A percentile compares a stretch with the other conserved stretches of the same genome.
Conservation (phyloP, 2,797 vertebrate genomes). For the Dendrocincla tyrannina region DNA sequence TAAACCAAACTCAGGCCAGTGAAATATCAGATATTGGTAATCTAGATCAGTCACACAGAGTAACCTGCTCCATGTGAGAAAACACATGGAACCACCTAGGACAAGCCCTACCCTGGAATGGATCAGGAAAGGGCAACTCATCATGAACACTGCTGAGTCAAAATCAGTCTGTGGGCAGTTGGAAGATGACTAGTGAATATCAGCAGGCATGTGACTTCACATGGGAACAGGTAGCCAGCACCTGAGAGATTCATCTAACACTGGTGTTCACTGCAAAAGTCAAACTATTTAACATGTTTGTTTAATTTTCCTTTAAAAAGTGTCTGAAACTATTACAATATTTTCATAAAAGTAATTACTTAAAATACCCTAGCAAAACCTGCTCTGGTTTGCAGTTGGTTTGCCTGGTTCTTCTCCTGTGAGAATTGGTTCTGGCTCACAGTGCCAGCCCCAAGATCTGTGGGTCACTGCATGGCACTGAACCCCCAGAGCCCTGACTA, state of each 20-base stretch:
- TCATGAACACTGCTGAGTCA: not conserved
- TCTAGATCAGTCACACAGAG: not conserved
- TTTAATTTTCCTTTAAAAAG: not conserved
- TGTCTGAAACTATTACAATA: not conserved
- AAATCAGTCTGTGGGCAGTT: not conserved
- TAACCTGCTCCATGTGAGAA: not conserved
- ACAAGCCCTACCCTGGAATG: not conserved
- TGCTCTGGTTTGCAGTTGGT: not conserved
- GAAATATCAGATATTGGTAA: not conserved
- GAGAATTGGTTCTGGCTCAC: rapidly evolving
- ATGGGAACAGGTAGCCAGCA: not conserved
- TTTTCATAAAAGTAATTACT: not conserved
- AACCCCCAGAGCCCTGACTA: not conserved
- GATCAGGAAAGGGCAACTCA: not conserved
- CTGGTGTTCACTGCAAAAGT: not conserved
- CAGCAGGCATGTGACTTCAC: not conserved
- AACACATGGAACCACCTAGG: not conserved
- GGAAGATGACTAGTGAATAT: not conserved
- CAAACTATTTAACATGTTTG: not conserved
- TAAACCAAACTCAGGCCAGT: not conserved
- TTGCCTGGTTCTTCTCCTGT: rapidly evolving
- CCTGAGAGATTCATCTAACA: not conserved
- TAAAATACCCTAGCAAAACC: not conserved
- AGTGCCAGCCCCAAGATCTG: not conserved
- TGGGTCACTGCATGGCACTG: not conserved